phyloP scores from a whole-genome alignment of 2,113 vertebrate genomes.

The Sorex araneus region DNA sequence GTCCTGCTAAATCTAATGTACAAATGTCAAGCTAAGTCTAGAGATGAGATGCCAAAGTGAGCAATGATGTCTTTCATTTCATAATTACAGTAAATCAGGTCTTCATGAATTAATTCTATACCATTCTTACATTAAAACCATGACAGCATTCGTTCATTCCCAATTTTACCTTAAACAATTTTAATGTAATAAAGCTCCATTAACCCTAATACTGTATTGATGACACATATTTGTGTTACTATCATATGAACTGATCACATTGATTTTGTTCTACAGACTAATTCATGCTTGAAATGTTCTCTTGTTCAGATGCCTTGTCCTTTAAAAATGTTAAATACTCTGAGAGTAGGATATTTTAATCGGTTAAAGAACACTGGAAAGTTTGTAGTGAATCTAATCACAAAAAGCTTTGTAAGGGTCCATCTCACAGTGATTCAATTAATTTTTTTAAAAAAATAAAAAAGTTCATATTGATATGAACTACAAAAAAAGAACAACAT shows the following conservation, averaged over 20 bases:
- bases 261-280: not conserved
- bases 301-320: not conserved
- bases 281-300: not conserved
- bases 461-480: not conserved
- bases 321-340: not conserved
- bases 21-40: not conserved
- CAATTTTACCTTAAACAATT: not conserved
- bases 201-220: not conserved
- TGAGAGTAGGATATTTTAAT: not conserved
- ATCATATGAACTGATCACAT: not conserved
- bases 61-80: not conserved
- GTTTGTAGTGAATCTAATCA: no score
- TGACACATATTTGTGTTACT: not conserved
- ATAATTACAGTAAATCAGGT: conserved; percentile 11
- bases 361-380: not conserved
- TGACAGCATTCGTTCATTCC: not conserved
- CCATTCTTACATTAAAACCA: not conserved
- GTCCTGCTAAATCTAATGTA: not conserved
- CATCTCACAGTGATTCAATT: no score
- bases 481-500: not conserved
- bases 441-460: not conserved
- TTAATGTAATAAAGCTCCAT: not conserved
- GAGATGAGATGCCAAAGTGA: not conserved
- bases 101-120: conserved; percentile 21
- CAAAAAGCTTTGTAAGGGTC: no score